Conservation (phyloP, 2,113 vertebrate species). For the Mungos mungo region DNA sequence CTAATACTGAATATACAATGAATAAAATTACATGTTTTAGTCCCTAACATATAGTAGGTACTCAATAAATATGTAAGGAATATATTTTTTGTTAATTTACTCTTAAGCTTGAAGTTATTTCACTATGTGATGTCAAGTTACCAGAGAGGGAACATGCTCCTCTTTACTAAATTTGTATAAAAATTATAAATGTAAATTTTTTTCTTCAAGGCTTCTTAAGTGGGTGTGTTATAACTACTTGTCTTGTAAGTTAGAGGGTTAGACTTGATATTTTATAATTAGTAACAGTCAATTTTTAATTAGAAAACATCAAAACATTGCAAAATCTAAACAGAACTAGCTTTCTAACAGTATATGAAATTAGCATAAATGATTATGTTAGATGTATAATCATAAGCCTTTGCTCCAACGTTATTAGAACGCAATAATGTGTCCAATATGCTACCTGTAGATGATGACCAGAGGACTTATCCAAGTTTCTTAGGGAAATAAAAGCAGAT, state of each 20-base stretch:
- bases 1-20: neutral
- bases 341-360: neutral
- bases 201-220: neutral
- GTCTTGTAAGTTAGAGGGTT: neutral
- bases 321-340: neutral
- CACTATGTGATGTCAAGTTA: neutral
- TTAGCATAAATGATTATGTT: neutral
- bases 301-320: neutral
- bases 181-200: neutral
- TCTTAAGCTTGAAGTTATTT: neutral
- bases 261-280: neutral
- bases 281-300: neutral
- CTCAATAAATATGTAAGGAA: neutral
- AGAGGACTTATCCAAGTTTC: neutral
- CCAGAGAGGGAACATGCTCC: neutral
- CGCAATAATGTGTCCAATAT: neutral
- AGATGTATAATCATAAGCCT: neutral
- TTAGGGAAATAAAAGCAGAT: neutral
- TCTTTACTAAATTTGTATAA: neutral
- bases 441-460: neutral
- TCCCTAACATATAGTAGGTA: neutral
- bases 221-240: neutral
- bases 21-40: neutral
- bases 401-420: neutral
- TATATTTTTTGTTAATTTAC: neutral